A percentile compares a stretch with the other conserved stretches of the same genome.
phyloP scores from a whole-genome alignment of 2,113 vertebrate species.

The Rhinolophus sinicus region DNA sequence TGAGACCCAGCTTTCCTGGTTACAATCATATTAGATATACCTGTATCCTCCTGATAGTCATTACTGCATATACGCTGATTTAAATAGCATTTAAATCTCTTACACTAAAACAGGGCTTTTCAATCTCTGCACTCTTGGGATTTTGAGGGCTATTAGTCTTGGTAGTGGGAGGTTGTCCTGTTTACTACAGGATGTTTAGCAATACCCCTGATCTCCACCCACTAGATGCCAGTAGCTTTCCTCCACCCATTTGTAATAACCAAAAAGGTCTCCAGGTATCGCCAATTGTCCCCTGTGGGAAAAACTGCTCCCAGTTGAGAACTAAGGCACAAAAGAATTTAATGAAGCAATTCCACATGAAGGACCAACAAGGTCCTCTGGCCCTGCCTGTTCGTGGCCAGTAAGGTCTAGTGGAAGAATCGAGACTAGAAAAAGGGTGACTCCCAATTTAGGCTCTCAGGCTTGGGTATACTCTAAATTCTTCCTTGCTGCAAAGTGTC shows the following conservation, averaged over 20 bases:
- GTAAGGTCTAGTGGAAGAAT: background rate
- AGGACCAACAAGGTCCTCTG: background rate
- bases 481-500: conserved; percentile 50
- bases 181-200: accelerated
- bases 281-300: too few species aligned
- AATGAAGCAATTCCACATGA: background rate
- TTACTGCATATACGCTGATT: background rate
- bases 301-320: background rate
- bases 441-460: conserved; percentile 27
- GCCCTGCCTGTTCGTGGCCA: background rate
- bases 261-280: background rate
- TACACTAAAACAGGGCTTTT: background rate
- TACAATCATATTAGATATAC: background rate
- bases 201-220: background rate
- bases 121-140: background rate
- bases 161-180: background rate
- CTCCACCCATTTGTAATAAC: background rate
- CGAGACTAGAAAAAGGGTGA: background rate
- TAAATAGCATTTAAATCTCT: background rate
- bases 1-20: background rate
- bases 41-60: background rate
- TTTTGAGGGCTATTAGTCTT: too few species aligned
- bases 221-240: background rate
- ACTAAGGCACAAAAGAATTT: background rate
- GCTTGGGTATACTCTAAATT: conserved; percentile 42